Evolutionary conservation across 2,888 invertebrate genomes (phyloP).

Genomic region (Pomacea canaliculata): DNA sequence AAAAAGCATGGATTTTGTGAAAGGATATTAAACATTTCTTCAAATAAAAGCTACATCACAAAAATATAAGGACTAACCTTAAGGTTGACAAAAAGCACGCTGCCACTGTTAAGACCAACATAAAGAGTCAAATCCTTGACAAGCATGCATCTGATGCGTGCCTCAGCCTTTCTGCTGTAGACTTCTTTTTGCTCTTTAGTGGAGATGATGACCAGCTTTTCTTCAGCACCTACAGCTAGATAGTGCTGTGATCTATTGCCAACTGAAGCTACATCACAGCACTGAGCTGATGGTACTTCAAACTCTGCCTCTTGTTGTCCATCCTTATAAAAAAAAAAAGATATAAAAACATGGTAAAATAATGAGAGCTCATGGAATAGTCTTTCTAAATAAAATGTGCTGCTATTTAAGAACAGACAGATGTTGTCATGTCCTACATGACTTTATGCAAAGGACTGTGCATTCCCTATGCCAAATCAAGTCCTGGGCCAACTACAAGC

Average conservation of each 20-base stretch:
- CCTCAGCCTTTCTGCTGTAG: constrained; percentile 10
- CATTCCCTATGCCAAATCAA: too few species aligned
- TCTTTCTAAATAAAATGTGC: too few species aligned
- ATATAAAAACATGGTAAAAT: too few species aligned
- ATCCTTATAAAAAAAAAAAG: neutral
- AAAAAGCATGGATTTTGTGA: too few species aligned
- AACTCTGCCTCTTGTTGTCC: constrained; percentile 5
- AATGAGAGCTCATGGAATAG: too few species aligned
- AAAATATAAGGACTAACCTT: constrained; percentile 2
- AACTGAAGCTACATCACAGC: constrained; percentile 7
- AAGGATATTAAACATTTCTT: too few species aligned
- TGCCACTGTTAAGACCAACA: constrained; percentile 28
- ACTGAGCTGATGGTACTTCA: neutral
- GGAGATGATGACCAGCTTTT: constrained; percentile 12
- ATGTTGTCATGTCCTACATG: too few species aligned
- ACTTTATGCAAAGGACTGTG: too few species aligned
- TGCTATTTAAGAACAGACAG: too few species aligned
- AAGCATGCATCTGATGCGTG: constrained; percentile 25
- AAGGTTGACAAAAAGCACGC: constrained; percentile 21
- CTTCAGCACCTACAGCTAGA: constrained; percentile 9
- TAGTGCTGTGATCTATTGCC: constrained; percentile 14
- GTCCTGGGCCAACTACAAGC: too few species aligned
- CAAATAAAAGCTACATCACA: too few species aligned
- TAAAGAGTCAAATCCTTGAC: constrained; percentile 9
- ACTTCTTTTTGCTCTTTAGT: neutral